A percentile compares a stretch with the other conserved stretches of the same genome.
phyloP scores from a whole-genome alignment of 2,888 invertebrate species.

The Caenorhabditis sp. region DNA sequence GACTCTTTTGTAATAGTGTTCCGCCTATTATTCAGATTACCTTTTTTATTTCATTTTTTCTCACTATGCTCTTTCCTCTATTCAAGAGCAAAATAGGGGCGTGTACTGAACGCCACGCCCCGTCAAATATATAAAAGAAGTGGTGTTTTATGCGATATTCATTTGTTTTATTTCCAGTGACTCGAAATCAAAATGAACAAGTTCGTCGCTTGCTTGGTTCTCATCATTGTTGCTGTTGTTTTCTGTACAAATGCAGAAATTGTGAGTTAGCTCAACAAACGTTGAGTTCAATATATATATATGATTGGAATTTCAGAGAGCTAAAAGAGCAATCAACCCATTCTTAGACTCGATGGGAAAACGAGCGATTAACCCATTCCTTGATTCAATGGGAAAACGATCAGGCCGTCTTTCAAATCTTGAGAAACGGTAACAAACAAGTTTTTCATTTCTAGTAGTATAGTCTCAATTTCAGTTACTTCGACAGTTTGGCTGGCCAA shows the following conservation, averaged over 20 bases:
- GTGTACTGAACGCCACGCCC: background rate
- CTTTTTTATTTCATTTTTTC: background rate
- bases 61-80: background rate
- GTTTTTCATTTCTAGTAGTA: background rate
- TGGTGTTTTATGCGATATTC: background rate
- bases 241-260: constrained; percentile 20
- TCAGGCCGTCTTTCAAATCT: constrained; percentile 7
- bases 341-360: constrained; percentile 66
- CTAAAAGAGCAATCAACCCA: constrained; percentile 63
- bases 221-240: constrained; percentile 22
- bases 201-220: constrained; percentile 40
- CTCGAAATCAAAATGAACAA: constrained; percentile 25
- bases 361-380: constrained; percentile 64
- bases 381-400: constrained; percentile 64
- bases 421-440: constrained; percentile 14
- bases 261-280: constrained; percentile 9
- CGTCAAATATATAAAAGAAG: background rate
- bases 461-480: constrained; percentile 49
- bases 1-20: background rate
- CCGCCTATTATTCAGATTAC: background rate
- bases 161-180: constrained; percentile 1
- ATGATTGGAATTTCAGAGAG: constrained; percentile 33
- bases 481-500: constrained; percentile 63
- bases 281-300: background rate
- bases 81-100: background rate